Percentiles rank a stretch among this genome's conserved stretches.
Conservation (phyloP, 1,140 invertebrate species). For the Bombus terrestris region DNA sequence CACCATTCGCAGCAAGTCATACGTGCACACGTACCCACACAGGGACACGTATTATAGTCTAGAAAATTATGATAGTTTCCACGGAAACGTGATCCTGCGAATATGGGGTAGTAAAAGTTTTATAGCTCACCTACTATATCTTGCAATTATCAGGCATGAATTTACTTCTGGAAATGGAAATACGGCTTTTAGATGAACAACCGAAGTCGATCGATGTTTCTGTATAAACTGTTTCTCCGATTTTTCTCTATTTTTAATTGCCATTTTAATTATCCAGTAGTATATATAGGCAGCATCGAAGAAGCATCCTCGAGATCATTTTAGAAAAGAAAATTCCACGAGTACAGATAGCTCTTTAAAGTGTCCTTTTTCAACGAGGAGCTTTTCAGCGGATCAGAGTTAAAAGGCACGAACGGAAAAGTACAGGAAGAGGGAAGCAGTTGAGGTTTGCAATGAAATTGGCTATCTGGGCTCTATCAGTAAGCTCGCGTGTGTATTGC, state of each 20-base stretch:
- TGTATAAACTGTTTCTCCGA: neutral
- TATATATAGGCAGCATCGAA: neutral
- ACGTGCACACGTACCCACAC: constrained; percentile 21
- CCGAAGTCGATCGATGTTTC: neutral
- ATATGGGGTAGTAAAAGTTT: constrained; percentile 47
- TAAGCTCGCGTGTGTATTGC: constrained; percentile 8
- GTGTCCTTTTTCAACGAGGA: neutral
- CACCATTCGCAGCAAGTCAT: constrained; percentile 73
- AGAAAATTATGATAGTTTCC: constrained; percentile 48
- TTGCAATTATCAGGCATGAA: neutral
- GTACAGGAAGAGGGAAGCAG: neutral
- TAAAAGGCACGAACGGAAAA: neutral
- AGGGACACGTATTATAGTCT: neutral
- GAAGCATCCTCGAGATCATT: neutral
- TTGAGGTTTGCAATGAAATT: neutral
- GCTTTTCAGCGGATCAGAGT: neutral
- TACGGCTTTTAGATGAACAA: neutral
- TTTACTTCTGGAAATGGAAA: neutral
- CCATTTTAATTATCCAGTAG: neutral
- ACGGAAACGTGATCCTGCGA: constrained; percentile 41
- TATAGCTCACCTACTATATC: neutral
- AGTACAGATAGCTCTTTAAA: neutral
- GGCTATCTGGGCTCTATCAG: neutral
- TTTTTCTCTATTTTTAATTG: neutral
- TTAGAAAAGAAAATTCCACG: neutral